These are phyloP conservation scores for Tubiluchus corallicola DNA, from an alignment of 2,888 invertebrate species.

Conservation along the genomic window DNA sequence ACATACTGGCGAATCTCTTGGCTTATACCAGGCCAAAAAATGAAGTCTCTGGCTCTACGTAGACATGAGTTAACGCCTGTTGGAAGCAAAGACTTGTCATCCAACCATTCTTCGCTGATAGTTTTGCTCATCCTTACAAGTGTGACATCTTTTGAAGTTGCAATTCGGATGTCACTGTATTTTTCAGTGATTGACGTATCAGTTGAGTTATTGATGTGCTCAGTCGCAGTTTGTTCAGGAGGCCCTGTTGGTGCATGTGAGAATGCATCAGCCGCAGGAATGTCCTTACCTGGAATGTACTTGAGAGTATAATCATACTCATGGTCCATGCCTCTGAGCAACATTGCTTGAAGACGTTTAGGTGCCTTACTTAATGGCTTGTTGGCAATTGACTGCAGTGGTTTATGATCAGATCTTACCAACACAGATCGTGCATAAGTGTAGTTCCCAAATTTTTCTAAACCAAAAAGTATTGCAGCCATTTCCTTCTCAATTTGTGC, in stretches of 20 bases:
- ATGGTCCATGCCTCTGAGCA: neutral
- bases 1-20: constrained; percentile 6
- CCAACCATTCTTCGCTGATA: neutral
- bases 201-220: neutral
- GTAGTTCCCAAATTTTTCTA: neutral
- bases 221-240: neutral
- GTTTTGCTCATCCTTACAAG: neutral
- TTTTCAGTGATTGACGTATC: neutral
- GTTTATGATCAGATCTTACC: neutral
- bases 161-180: neutral
- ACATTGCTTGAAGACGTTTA: neutral
- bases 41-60: constrained; percentile 7
- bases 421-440: neutral
- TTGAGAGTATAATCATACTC: neutral
- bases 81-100: neutral
- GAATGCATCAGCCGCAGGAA: neutral
- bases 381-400: neutral
- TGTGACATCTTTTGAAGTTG: neutral
- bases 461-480: neutral
- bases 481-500: constrained; percentile 3
- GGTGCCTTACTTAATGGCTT: neutral
- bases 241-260: neutral
- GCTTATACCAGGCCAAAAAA: constrained; percentile 10
- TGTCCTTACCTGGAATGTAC: neutral
- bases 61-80: constrained; percentile 2